Base-by-base conservation (phyloP, 2,888 invertebrate genomes). In the Campopleginae sp. region DNA sequence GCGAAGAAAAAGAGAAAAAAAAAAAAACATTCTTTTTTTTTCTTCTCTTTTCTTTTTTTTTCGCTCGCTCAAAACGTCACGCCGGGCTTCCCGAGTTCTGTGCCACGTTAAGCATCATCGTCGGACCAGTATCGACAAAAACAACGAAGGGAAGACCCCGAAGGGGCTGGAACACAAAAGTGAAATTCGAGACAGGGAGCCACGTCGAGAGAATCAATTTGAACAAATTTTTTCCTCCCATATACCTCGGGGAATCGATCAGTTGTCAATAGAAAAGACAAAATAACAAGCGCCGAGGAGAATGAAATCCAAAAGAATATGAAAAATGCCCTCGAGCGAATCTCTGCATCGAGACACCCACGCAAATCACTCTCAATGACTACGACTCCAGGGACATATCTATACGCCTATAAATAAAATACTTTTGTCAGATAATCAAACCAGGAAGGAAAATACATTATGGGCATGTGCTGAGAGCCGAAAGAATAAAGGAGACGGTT, bases 201-300 rank as follows among this genome's bases (percentile, higher is more conserved):
- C 17, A 31, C 33, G 48, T n/a, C 48, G 31, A 74, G 31, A 74
- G 46, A 80, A 80, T 75, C 58, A 74, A 78, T 80, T 84, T 77
- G 72, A 71, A 33, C 38, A 61, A 81, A 78, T 77, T 71, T 77
- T 74, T 72, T 68, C 75, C 74, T 72, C 63, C 75, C 74, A 42
- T 74, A 17, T 58, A 38, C 44, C 42, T n/a, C n/a, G n/a, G n/a
- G 23, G 38, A 48, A 61, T 61, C 80, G 63, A 72, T 74, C 38
- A 12, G n/a, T 19, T n/a, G 10, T 17, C 27, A 31, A 51, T 38
- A n/a, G 51, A 23, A 54, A 54, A 70, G 27, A 48, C 23, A 51
- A n/a, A 31, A 65, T 46, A 58, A 31, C 23, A n/a, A 19, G 54
- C 12, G 54, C 3, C n/a, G n/a, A 58, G 27, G 4, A 27, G 5